A percentile compares a stretch with the other conserved stretches of the same genome.
Evolutionary conservation across 2,797 vertebrate species (phyloP).

Genomic region (Parauchenoglanis ngamensis): DNA sequence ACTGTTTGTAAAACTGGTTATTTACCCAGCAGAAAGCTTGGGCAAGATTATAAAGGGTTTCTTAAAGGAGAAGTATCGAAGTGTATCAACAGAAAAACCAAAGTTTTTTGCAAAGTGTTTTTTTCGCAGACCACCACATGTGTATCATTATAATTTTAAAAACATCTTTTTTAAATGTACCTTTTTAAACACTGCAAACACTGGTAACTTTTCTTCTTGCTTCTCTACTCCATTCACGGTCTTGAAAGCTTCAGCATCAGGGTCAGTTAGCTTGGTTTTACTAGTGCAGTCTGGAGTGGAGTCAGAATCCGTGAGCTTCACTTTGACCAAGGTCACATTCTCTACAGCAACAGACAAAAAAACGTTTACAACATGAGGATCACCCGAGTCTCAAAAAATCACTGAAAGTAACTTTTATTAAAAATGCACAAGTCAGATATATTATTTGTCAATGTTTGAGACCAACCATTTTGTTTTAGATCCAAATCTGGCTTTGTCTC

Average conservation of each 20-base stretch:
- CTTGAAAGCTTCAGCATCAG: conserved; percentile 8
- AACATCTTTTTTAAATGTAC: conserved; percentile 43
- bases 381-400: background rate
- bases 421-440: background rate
- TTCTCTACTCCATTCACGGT: background rate
- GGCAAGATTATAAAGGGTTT: background rate
- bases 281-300: background rate
- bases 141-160: background rate
- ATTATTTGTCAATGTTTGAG: background rate
- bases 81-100: background rate
- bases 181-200: conserved; percentile 69
- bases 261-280: background rate
- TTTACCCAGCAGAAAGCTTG: background rate
- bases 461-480: conserved; percentile 32
- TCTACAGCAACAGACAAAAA: conserved; percentile 22
- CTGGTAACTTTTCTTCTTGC: conserved; percentile 45
- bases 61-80: background rate
- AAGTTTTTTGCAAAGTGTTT: too few species aligned
- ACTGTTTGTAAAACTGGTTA: background rate
- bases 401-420: background rate
- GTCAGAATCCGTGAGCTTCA: conserved; percentile 22
- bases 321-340: conserved; percentile 34
- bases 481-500: background rate
- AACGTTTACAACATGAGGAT: background rate
- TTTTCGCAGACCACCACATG: background rate